phyloP scores from a whole-genome alignment of 2,113 vertebrate species.

The Phrynosoma platyrhinos region DNA sequence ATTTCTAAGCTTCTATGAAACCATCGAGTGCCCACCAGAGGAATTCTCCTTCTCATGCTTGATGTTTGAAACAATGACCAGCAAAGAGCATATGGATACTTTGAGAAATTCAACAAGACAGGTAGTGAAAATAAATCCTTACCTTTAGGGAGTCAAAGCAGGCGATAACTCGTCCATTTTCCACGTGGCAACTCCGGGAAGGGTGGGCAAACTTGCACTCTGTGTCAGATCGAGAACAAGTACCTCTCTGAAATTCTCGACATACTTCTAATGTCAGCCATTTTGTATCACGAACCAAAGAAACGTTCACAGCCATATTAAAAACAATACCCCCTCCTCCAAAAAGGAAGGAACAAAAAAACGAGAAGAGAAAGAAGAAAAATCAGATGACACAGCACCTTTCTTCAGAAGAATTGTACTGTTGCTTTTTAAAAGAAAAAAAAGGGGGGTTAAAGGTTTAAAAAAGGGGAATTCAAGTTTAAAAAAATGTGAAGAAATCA shows the following conservation, averaged over 20 bases:
- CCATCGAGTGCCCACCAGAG: background rate
- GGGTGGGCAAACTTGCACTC: conserved; percentile 99
- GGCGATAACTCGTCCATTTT: conserved; percentile 97
- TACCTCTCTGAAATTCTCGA: conserved; percentile 97
- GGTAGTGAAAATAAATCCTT: conserved; percentile 65
- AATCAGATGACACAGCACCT: conserved; percentile 58
- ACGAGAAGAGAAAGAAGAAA: conserved; percentile 48
- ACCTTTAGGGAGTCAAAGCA: conserved; percentile 99
- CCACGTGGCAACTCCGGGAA: conserved; percentile 95
- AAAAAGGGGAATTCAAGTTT: conserved; percentile 79
- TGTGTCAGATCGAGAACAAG: conserved; percentile 92
- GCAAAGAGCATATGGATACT: background rate
- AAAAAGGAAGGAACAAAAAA: conserved; percentile 15
- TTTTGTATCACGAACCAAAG: conserved; percentile 96
- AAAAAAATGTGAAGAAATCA: conserved; percentile 77
- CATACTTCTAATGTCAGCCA: conserved; percentile 99
- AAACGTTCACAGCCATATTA: conserved; percentile 90
- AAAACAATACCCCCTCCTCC: conserved; percentile 20
- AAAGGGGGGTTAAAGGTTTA: conserved; percentile 64
- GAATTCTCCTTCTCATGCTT: conserved; percentile 14
- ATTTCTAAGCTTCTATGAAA: background rate
- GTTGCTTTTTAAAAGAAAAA: conserved; percentile 40
- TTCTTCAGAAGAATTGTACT: conserved; percentile 64
- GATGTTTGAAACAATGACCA: conserved; percentile 10
- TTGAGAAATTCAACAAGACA: conserved; percentile 27